These are phyloP conservation scores for Mesorhabditis sp. DNA, from an alignment of 2,888 invertebrate species.

Conservation along the genomic window DNA sequence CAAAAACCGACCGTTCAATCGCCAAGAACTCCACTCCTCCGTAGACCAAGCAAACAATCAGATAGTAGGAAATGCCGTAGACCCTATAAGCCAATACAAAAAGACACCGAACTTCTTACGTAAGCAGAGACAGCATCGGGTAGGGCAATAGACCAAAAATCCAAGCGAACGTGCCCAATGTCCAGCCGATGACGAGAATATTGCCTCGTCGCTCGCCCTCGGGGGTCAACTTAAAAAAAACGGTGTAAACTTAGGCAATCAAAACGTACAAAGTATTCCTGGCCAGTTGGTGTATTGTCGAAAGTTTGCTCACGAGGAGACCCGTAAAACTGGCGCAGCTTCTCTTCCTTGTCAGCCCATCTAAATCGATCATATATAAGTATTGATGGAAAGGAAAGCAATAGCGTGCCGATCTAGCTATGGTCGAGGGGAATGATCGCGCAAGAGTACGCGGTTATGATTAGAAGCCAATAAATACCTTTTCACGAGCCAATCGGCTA, in stretches of 20 bases:
- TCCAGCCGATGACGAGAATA: slow-evolving; percentile 9
- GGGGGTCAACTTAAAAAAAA: background rate
- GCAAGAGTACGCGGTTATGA: background rate
- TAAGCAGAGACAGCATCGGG: background rate
- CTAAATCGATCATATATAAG: slow-evolving; percentile 12
- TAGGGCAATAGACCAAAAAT: background rate
- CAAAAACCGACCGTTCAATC: slow-evolving; percentile 24
- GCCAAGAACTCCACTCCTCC: slow-evolving; percentile 48
- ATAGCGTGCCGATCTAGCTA: no score
- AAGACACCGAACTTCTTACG: background rate
- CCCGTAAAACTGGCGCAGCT: slow-evolving; percentile 41
- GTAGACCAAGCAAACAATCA: slow-evolving; percentile 27
- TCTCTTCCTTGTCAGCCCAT: slow-evolving; percentile 60
- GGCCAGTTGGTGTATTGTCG: slow-evolving; percentile 19
- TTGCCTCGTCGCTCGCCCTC: slow-evolving; percentile 1
- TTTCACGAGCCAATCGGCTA: slow-evolving; percentile 58
- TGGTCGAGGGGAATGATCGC: no score
- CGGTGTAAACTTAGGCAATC: background rate
- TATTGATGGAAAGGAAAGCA: background rate
- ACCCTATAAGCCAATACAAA: background rate
- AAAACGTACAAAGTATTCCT: slow-evolving; percentile 18
- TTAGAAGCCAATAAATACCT: background rate
- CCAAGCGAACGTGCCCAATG: background rate
- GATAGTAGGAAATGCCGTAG: slow-evolving; percentile 13
- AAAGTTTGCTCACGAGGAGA: slow-evolving; percentile 12